Evolutionary conservation across 2,113 vertebrate genomes (phyloP), one percentile per base, ranked within the genome.

Genomic region (Entomyzon cyanotis): DNA sequence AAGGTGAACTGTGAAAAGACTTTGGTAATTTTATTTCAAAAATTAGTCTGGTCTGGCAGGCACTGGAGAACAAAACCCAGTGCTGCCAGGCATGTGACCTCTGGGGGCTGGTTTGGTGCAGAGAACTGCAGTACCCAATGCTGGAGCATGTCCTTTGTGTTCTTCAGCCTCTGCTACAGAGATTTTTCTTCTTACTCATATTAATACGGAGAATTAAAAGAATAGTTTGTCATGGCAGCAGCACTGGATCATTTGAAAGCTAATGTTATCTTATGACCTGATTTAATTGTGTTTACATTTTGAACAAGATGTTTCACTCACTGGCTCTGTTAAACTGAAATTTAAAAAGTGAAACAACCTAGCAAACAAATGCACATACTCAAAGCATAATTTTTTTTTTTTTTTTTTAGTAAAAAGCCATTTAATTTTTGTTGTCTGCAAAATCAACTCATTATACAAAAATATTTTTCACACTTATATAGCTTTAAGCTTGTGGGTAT

Each of bases 1-100:
- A 93, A 97, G 97, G 97, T 97, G 90, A 97, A 81, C 91, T 58
- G 42, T 78, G 84, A 90, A 80, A 76, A 93, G 76, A 87, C 75
- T 92, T 93, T 93, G 92, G 74, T 93, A 94, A 95, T 81, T 88
- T 63, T 86, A 84, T 83, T 94, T 92, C 35, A 87, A 31, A 73
- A 92, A 76, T 58, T 47, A 79, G 84, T n/a, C 87, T 84, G 44
- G 35, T 70, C 86, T 97, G 37, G 69, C 64, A 88, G 21, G 39
- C 41, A 84, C 47, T 83, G 67, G 58, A 84, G 58, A 80, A 87
- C 65, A 94, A 94, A 96, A 62, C n/a, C 35, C 56, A 68, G 30
- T 69, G 46, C 53, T 93, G 76, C 37, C 62, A 93, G 76, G 74
- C 74, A 35, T 74, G 15, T 52, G 39, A 74, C 56, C 82, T n/a